Evolutionary conservation across 2,888 invertebrate species (phyloP), one percentile per base, ranked within the genome.

Genomic region (Epistrophe eligans): DNA sequence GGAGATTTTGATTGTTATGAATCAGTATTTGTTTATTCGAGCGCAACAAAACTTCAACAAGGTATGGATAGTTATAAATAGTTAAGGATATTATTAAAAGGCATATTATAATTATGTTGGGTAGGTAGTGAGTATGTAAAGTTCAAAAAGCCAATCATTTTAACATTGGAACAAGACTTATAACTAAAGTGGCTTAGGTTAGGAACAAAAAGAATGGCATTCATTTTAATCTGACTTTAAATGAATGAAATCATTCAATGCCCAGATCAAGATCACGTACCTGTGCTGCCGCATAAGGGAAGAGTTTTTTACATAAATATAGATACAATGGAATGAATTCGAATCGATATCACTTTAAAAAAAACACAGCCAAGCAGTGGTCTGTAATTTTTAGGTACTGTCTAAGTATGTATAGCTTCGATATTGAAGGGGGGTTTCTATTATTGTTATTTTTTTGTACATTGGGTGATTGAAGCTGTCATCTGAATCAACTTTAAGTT

Each of bases 381-480:
- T 24, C 57, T 67, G 55, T 32, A 80, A 70, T 81, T 81, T n/a
- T 32, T 64, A 64, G 8, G 19, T 17, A 48, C 43, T 43, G 15
- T 13, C 4, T 45, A 4, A 15, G n/a, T 43, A n/a, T 24, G 24
- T n/a, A 32, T 40, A 40, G 40, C 13, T 48, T 28, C 11, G 11
- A 32, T 50, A 0, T 35, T 50, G 60, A 74, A 70, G 57, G 55
- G 64, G n/a, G 67, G 57, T 73, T 45, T 19, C 32, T 74, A 13
- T 45, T 57, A 57, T 84, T 84, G 79, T 76, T 79, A 48, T 64
- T 50, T n/a, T 57, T 50, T n/a, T 57, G 58, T 43, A 55, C 77
- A 60, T 67, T 55, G 73, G 50, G 17, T 43, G 71, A 70, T 83
- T 57, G 45, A 43, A 73, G 40, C 67, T 79, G 79, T 79, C 79